phyloP scores from a whole-genome alignment of 2,888 invertebrate species.

The Caenorhabditis virilis region DNA sequence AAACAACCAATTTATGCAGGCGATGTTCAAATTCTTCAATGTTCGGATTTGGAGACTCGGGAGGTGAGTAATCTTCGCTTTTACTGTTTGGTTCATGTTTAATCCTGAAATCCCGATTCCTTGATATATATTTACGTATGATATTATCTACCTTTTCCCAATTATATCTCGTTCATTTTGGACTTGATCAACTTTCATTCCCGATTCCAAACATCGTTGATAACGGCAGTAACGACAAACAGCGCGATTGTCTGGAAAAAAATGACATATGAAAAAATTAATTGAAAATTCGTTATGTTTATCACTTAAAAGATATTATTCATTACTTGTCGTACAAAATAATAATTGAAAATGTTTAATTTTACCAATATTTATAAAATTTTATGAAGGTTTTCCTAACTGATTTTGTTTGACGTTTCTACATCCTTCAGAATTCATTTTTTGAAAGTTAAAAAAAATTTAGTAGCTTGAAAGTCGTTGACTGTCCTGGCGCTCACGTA shows the following conservation, averaged over 20 bases:
- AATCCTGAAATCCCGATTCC: neutral
- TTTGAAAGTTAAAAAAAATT: too few species aligned
- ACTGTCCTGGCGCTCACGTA: too few species aligned
- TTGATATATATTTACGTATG: neutral
- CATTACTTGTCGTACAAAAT: too few species aligned
- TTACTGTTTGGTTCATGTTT: neutral
- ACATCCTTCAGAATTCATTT: too few species aligned
- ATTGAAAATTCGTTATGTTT: too few species aligned
- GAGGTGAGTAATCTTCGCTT: slow-evolving; percentile 4
- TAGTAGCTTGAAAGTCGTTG: too few species aligned
- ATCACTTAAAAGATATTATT: too few species aligned
- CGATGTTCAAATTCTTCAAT: slow-evolving; percentile 33
- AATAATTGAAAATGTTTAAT: too few species aligned
- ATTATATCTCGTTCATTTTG: slow-evolving; percentile 54
- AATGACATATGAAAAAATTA: too few species aligned
- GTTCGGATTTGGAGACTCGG: slow-evolving; percentile 14
- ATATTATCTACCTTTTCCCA: slow-evolving; percentile 28
- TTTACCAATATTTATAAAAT: too few species aligned
- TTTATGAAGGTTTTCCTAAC: too few species aligned
- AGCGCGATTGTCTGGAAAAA: slow-evolving; percentile 63
- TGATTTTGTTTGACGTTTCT: too few species aligned
- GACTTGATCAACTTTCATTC: slow-evolving; percentile 66
- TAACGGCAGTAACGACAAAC: slow-evolving; percentile 67
- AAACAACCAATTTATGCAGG: slow-evolving; percentile 53
- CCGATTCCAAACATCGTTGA: slow-evolving; percentile 61